Evolutionary conservation across 1,140 invertebrate species (phyloP), one percentile per base, ranked within the genome.

Genomic region (Papilio xuthus): DNA sequence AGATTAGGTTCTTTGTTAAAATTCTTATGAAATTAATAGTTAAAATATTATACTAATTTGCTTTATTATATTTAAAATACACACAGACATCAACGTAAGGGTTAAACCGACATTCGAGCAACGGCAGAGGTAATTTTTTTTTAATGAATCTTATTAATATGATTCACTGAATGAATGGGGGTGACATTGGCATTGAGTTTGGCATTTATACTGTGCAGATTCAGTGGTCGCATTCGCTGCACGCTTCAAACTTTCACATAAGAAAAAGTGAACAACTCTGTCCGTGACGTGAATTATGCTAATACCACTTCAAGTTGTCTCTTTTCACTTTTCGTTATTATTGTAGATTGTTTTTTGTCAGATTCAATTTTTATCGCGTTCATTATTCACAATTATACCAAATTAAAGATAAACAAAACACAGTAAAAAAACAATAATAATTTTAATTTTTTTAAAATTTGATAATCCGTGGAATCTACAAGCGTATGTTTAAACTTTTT

Each of bases 191-290:
- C 77, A 53, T 32, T 56, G 32, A 50, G 69, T 78, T 42, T 69
- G 13, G 44, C 44, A 47, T 47, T 47, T 47, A 47, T 44, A 44
- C 4, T 53, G n/a, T 53, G 70, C 67, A 67, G 47, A 44, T 53
- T 23, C 15, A 23, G 72, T 71, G 75, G 75, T 53, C 47, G 75
- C 76, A 86, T 86, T 88, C 81, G 84, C 86, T 87, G 85, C 85
- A 84, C 79, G 85, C 69, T 79, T 78, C 67, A 85, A 89, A 92
- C 90, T 92, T 92, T 92, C 90, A 89, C 89, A 82, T 78, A 85
- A 85, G 81, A 86, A 86, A 89, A 89, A 88, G 85, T 85, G 82
- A 79, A 80, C 81, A 84, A 83, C 85, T 87, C 86, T 88, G 87
- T 85, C 88, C 86, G 82, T 85, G 74, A 76, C 50, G 74, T 60